phyloP scores from a whole-genome alignment of 2,113 vertebrate species.

The Equus quagga region DNA sequence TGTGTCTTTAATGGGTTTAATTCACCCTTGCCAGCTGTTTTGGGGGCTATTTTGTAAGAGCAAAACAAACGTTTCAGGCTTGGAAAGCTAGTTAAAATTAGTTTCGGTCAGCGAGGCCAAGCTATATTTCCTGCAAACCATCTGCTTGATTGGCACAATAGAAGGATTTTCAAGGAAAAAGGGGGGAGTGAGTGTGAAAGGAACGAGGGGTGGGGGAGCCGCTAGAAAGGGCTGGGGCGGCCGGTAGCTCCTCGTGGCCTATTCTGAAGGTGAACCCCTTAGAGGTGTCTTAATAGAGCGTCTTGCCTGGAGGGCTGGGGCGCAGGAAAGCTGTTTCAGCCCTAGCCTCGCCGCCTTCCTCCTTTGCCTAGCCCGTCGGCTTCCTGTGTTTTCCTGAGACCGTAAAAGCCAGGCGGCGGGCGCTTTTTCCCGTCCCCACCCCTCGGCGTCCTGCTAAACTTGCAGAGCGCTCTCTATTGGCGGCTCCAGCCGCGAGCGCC shows the following conservation, averaged over 20 bases:
- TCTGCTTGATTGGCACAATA: slow-evolving; percentile 99
- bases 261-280: slow-evolving; percentile 91
- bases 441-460: not conserved
- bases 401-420: not conserved
- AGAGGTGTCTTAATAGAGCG: slow-evolving; percentile 89
- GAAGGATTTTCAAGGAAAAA: slow-evolving; percentile 95
- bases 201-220: slow-evolving; percentile 42
- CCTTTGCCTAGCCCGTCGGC: accelerated
- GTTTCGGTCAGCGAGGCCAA: slow-evolving; percentile 98
- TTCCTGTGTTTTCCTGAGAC: not conserved
- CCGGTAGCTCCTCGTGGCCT: slow-evolving; percentile 89
- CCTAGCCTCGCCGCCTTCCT: not conserved
- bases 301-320: not conserved
- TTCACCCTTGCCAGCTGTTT: slow-evolving; percentile 97
- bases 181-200: slow-evolving; percentile 71
- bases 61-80: slow-evolving; percentile 95
- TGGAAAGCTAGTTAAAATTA: slow-evolving; percentile 99
- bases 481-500: accelerated
- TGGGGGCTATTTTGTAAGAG: slow-evolving; percentile 94
- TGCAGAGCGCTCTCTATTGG: not conserved
- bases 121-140: slow-evolving; percentile 98
- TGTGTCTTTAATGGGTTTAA: slow-evolving; percentile 98
- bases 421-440: accelerated
- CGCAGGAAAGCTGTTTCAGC: slow-evolving; percentile 16
- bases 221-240: slow-evolving; percentile 81